Evolutionary conservation across 1,140 invertebrate genomes (phyloP).

Genomic region (Lucilia cuprina): DNA sequence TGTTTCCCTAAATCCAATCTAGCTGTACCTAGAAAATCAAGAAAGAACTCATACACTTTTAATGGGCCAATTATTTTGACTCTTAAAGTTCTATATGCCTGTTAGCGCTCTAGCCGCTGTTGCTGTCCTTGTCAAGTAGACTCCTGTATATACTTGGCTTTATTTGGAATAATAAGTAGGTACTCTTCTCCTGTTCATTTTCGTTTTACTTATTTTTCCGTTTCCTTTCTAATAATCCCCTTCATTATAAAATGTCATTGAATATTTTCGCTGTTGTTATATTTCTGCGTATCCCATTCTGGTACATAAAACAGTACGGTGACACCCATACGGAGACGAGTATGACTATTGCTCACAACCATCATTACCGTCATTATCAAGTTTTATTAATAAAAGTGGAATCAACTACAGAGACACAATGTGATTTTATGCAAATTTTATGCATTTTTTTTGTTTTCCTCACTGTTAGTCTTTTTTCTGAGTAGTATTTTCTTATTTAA

Average conservation of each 20-base stretch:
- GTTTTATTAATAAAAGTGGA: background rate
- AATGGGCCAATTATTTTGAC: slow-evolving; percentile 16
- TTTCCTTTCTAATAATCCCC: background rate
- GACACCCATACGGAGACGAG: too few relatives aligned
- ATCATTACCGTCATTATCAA: background rate
- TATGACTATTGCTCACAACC: too few relatives aligned
- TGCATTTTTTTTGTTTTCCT: slow-evolving; percentile 15
- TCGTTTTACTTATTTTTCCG: background rate
- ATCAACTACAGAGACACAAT: background rate
- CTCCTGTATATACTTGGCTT: background rate
- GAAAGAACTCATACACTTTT: background rate
- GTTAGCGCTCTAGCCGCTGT: background rate
- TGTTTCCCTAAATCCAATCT: too few relatives aligned
- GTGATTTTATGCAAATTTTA: slow-evolving; percentile 25
- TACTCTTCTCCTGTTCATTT: background rate
- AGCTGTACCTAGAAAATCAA: too few relatives aligned
- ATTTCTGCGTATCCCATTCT: background rate
- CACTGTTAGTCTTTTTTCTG: background rate
- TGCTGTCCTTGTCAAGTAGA: background rate
- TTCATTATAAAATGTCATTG: background rate
- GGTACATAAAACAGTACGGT: background rate
- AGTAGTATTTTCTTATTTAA: slow-evolving; percentile 1
- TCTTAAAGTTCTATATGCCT: background rate
- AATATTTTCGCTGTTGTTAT: background rate
- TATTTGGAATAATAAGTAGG: background rate